Percentiles rank a stretch among this genome's conserved stretches.
Evolutionary conservation across 2,797 vertebrate genomes (phyloP).

Genomic region (Carapus acus): DNA sequence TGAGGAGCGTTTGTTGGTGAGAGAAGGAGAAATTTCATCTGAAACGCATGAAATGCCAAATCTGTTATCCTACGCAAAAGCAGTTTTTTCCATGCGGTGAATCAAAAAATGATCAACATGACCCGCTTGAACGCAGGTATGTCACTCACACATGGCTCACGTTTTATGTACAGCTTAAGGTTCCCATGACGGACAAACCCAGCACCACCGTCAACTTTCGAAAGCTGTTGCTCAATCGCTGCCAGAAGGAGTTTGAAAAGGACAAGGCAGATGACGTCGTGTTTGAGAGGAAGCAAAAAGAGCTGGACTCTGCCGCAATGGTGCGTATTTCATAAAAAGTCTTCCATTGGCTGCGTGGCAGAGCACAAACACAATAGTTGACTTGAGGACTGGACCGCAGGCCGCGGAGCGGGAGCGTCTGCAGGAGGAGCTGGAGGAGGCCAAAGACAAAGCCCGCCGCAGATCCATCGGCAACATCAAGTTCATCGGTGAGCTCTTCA

Average conservation of each 20-base stretch:
- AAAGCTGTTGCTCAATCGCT: slow-evolving; percentile 92
- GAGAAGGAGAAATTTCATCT: not conserved
- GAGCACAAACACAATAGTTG: no score
- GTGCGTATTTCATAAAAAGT: no score
- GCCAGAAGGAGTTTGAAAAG: slow-evolving; percentile 98
- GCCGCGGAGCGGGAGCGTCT: slow-evolving; percentile 83
- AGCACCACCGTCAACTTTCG: slow-evolving; percentile 92
- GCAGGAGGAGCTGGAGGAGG: slow-evolving; percentile 89
- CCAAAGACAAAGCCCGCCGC: slow-evolving; percentile 90
- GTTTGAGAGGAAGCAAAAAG: slow-evolving; percentile 96
- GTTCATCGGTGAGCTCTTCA: slow-evolving; percentile 97
- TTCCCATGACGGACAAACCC: slow-evolving; percentile 93
- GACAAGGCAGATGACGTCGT: slow-evolving; percentile 96
- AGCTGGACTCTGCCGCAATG: slow-evolving; percentile 86
- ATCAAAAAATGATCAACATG: no score
- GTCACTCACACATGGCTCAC: not conserved
- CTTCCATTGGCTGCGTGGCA: no score
- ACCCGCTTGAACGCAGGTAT: no score
- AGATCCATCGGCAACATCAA: slow-evolving; percentile 96
- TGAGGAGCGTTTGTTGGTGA: not conserved
- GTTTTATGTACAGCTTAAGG: slow-evolving; percentile 78
- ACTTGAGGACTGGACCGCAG: no score
- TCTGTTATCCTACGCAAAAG: not conserved
- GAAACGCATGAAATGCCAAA: not conserved
- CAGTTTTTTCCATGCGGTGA: no score